Evolutionary conservation across 2,113 vertebrate genomes (phyloP), one percentile per base, ranked within the genome.

Genomic region (Eleginops maclovinus): DNA sequence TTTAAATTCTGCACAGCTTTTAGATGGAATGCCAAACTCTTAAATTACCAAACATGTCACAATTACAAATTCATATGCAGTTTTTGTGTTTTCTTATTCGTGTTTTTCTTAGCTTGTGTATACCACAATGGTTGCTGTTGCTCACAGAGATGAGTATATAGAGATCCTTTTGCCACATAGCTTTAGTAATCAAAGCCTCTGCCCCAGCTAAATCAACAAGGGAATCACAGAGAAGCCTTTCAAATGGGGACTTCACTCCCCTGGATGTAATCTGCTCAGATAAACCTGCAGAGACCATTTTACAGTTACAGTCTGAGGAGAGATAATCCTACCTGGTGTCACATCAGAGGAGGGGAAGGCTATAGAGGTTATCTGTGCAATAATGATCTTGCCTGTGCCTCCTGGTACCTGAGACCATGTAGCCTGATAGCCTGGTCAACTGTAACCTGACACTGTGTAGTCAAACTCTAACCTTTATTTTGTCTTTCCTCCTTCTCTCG

Each of bases 301-400:
- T 86, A 87, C 79, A 88, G 89, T 85, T 79, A 72, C 80, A 88
- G 65, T 85, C 24, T 53, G 36, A 68, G 47, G 75, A 80, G 60
- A 87, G 83, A 89, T 89, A 91, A 91, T 91, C 90, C 81, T 53
- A 69, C 78, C 81, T 64, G 79, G 78, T 86, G 82, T 86, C 87
- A 90, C 88, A 85, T 83, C 60, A 84, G 83, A 81, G 77, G 61
- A 71, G 11, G 50, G 15, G 59, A 69, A 81, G 72, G 67, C 72
- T 81, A 81, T 59, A 0, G 72, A 87, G 86, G 86, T 90, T 89
- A 91, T 91, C 88, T 75, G 67, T 71, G 80, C 82, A 75, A 77
- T 89, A 89, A 89, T 78, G 86, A 90, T 89, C 44, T 0, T 74
- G 49, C 28, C 26, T 65, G 72, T 77, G 84, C 79, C 72, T 83